Evolutionary conservation across 2,888 invertebrate species (phyloP), one percentile per base, ranked within the genome.

Genomic region (Saturnia pavonia): DNA sequence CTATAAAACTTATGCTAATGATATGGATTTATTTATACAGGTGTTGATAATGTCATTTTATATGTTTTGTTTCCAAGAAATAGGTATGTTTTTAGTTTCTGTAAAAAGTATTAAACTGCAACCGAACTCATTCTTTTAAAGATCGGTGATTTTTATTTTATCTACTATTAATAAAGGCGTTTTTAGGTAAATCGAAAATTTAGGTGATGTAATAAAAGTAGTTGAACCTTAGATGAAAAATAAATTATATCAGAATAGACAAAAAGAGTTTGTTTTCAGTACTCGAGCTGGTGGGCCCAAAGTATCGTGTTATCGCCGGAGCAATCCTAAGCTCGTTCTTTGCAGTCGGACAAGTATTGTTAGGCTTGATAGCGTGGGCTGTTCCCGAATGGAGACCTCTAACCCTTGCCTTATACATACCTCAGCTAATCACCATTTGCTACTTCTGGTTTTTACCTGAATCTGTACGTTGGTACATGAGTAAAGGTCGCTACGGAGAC

Each of bases 391-490:
- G 97, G 97, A 94, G 95, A 77, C 83, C 90, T 34, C 88, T 96
- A 14, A 94, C 97, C 12, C 92, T 96, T 34, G 91, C 95, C 0
- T 89, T 96, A 19, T 97, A 97, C 82, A 87, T 94, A 0, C 97
- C 97, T 0, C 95, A 96, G 34, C 85, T 97, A 7, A 80, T 96
- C 0, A 95, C 96, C 51, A 81, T 97, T 16, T 85, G 94, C 6
- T 96, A 96, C 80, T 95, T 95, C 76, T 96, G 96, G 95, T 80
- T 96, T 14, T 88, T 96, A 73, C 95, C 96, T 0, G 97, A 97
- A 87, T 96, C 96, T 16, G 94, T 96, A 1, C 94, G 97, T 73
- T 97, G 97, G 97, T 94, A 97, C 69, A 89, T 97, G 77, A 96
- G 96, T 70, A 96, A 96, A 80, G 95, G 95, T 0, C 94, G 95